These are phyloP conservation scores for Cynodonichthys magdalenae DNA, from an alignment of 2,797 vertebrate species.

Conservation along the genomic window DNA sequence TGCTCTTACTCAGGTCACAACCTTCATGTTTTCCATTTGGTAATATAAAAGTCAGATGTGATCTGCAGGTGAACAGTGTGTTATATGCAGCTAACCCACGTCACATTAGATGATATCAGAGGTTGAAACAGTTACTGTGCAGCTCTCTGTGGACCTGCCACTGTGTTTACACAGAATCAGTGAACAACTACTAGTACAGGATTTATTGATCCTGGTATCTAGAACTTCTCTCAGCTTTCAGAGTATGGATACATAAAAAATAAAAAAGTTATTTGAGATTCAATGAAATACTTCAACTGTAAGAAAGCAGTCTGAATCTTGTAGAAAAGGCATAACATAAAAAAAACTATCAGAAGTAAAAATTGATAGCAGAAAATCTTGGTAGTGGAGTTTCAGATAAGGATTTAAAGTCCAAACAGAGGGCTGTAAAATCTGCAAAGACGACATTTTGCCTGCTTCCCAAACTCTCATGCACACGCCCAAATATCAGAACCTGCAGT, in stretches of 20 bases:
- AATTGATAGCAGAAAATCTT: too few relatives aligned
- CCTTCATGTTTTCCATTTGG: constrained; percentile 31
- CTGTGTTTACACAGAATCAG: constrained; percentile 25
- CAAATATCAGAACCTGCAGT: constrained; percentile 34
- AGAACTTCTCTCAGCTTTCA: constrained; percentile 20
- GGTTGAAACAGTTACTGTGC: constrained; percentile 24
- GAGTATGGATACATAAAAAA: constrained; percentile 3
- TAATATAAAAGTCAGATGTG: constrained; percentile 6
- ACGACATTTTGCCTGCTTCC: constrained; percentile 37
- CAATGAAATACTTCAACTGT: constrained; percentile 9
- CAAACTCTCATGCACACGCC: constrained; percentile 13
- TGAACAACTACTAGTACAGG: constrained; percentile 17
- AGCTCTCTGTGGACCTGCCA: constrained; percentile 24
- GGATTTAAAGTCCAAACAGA: not conserved
- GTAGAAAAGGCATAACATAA: not conserved
- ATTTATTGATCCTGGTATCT: constrained; percentile 28
- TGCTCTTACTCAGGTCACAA: not conserved
- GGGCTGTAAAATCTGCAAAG: constrained; percentile 20
- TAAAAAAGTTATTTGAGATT: constrained; percentile 10
- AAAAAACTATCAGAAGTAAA: not conserved
- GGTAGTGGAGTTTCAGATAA: constrained; percentile 19
- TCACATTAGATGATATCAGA: constrained; percentile 36
- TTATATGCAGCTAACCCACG: constrained; percentile 23
- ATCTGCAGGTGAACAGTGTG: constrained; percentile 36
- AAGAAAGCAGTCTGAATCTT: constrained; percentile 7